Evolutionary conservation across 2,113 vertebrate genomes (phyloP).

Genomic region (Sphaerodactylus townsendi): DNA sequence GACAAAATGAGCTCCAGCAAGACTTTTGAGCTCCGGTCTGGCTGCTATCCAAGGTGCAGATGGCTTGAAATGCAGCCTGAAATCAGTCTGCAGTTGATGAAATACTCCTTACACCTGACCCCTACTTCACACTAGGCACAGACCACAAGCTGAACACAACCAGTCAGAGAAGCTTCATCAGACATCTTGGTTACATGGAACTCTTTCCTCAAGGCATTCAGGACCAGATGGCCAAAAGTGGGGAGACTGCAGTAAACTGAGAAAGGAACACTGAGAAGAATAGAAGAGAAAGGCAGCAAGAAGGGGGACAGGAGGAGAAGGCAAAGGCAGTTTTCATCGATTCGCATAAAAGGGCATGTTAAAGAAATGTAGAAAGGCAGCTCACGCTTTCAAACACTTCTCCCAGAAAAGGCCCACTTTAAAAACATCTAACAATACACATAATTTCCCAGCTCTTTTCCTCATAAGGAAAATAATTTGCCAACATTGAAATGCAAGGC

Average conservation of each 20-base stretch:
- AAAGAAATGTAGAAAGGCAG: background rate
- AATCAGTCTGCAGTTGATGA: conserved; percentile 72
- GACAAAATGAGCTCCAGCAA: conserved; percentile 59
- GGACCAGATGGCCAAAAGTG: conserved; percentile 65
- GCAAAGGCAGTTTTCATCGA: background rate
- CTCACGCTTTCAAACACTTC: background rate
- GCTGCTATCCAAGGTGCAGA: conserved; percentile 72
- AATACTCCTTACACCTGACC: conserved; percentile 76
- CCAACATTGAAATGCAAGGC: fast-evolving
- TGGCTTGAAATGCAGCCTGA: conserved; percentile 71
- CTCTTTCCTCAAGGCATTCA: conserved; percentile 66
- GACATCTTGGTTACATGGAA: conserved; percentile 53
- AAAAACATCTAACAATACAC: background rate
- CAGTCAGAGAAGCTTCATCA: conserved; percentile 61
- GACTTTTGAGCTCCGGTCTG: conserved; percentile 56
- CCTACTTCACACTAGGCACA: conserved; percentile 72
- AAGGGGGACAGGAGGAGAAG: background rate
- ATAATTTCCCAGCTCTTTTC: background rate
- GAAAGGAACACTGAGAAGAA: conserved; percentile 27
- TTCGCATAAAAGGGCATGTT: background rate
- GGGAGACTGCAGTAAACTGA: conserved; percentile 48
- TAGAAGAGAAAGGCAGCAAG: conserved; percentile 15
- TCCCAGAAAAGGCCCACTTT: background rate
- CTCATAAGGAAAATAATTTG: background rate
- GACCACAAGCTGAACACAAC: conserved; percentile 64